Percentiles rank a stretch among this genome's conserved stretches.
Evolutionary conservation across 2,888 invertebrate species (phyloP).

Genomic region (Dryobotodes eremita): DNA sequence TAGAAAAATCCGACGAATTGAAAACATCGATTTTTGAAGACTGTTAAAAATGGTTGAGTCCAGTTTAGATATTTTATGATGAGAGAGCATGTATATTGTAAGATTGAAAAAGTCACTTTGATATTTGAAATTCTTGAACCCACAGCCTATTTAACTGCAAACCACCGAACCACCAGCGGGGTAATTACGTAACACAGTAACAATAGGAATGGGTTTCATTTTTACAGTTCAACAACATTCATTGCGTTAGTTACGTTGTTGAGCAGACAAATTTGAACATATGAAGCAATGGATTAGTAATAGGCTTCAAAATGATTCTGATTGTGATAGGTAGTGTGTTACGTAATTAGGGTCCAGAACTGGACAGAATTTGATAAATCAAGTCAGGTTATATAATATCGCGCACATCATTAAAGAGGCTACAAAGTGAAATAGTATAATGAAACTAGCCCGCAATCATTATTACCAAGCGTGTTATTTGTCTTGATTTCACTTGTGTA

Average conservation of each 20-base stretch:
- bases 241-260: too few species aligned
- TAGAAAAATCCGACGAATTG: background rate
- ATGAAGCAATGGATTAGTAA: too few species aligned
- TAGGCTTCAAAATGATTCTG: too few species aligned
- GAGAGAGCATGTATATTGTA: background rate
- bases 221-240: too few species aligned
- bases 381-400: background rate
- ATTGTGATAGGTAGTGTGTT: too few species aligned
- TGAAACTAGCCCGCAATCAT: constrained; percentile 8
- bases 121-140: background rate
- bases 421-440: constrained; percentile 23
- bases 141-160: background rate
- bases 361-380: constrained; percentile 2
- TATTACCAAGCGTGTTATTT: constrained; percentile 25
- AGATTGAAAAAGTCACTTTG: background rate
- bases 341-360: too few species aligned
- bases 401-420: background rate
- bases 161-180: background rate
- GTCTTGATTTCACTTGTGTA: constrained; percentile 26
- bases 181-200: too few species aligned
- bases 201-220: too few species aligned
- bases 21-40: background rate
- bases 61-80: background rate
- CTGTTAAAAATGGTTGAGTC: background rate
- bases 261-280: too few species aligned